Evolutionary conservation across 2,797 vertebrate genomes (phyloP).

Genomic region (Poecilia picta): DNA sequence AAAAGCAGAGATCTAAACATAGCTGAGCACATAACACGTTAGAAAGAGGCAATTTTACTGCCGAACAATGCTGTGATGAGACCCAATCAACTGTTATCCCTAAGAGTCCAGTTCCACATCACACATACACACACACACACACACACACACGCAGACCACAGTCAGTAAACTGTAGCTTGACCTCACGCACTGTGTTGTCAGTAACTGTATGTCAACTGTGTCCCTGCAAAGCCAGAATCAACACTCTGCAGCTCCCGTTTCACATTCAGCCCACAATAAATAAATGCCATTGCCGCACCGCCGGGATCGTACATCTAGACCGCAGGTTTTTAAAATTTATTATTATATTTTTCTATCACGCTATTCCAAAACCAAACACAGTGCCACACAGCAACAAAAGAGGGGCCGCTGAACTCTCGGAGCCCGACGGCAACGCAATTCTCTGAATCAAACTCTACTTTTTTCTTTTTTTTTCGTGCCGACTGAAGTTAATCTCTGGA

Average conservation of each 20-base stretch:
- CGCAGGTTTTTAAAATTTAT: background rate
- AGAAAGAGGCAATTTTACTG: constrained; percentile 55
- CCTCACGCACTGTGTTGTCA: constrained; percentile 46
- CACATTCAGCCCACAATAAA: constrained; percentile 31
- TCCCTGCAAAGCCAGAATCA: constrained; percentile 50
- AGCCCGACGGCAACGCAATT: constrained; percentile 27
- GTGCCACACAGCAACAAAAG: constrained; percentile 14
- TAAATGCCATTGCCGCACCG: constrained; percentile 45
- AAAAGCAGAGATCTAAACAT: constrained; percentile 54
- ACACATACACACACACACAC: constrained; percentile 34
- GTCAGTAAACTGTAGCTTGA: constrained; percentile 50
- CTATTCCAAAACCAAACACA: constrained; percentile 35
- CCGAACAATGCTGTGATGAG: constrained; percentile 39
- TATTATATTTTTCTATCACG: constrained; percentile 28
- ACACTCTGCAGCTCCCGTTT: constrained; percentile 47
- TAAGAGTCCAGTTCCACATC: constrained; percentile 48
- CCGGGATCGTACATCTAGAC: constrained; percentile 39
- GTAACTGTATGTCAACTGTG: constrained; percentile 45
- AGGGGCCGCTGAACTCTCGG: constrained; percentile 21
- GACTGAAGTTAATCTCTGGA: constrained; percentile 20
- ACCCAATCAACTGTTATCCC: constrained; percentile 49
- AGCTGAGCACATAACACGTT: constrained; percentile 48
- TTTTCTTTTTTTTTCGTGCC: background rate
- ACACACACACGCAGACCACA: constrained; percentile 27
- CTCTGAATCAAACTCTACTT: constrained; percentile 16